Percentiles rank a stretch among this genome's conserved stretches.
These are phyloP conservation scores for Anastrepha ludens DNA, from an alignment of 1,140 invertebrate genomes.

Conservation along the genomic window DNA sequence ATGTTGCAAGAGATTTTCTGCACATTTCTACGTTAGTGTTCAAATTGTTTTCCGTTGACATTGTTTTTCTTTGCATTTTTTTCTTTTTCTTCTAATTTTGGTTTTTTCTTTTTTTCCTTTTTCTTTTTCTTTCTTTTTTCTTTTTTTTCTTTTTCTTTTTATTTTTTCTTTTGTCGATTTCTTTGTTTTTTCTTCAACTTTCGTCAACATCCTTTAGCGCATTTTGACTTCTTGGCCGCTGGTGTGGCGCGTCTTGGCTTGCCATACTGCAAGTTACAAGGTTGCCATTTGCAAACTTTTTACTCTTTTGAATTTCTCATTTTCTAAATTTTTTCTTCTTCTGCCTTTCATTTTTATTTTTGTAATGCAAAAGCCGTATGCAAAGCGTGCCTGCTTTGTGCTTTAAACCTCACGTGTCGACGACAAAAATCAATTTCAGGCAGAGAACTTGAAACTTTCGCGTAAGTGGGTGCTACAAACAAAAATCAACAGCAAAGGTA, in stretches of 20 bases:
- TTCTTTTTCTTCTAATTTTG: not conserved
- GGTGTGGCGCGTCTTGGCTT: not conserved
- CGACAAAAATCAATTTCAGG: slow-evolving; percentile 50
- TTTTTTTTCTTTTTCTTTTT: not conserved
- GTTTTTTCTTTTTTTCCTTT: not conserved
- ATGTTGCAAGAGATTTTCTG: slow-evolving; percentile 31
- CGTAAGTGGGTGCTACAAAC: not conserved
- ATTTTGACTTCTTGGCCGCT: slow-evolving; percentile 33
- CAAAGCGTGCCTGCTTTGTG: not conserved
- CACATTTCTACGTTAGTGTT: slow-evolving; percentile 16
- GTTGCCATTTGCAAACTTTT: slow-evolving; percentile 44
- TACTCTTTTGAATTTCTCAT: slow-evolving; percentile 7
- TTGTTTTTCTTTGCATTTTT: not conserved
- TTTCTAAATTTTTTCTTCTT: slow-evolving; percentile 23
- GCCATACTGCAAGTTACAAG: slow-evolving; percentile 28
- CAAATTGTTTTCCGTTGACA: slow-evolving; percentile 45
- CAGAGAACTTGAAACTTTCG: slow-evolving; percentile 22
- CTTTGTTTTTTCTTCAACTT: not conserved
- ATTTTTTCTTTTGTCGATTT: not conserved
- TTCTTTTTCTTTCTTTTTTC: not conserved
- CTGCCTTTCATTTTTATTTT: not conserved
- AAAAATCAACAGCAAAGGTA: not conserved
- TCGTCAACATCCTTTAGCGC: slow-evolving; percentile 25
- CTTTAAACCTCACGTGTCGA: slow-evolving; percentile 45
- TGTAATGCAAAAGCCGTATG: not conserved